Percentiles rank a stretch among this genome's conserved stretches.
Evolutionary conservation across 2,113 vertebrate species (phyloP).

Genomic region (Paramisgurnus dabryanus): DNA sequence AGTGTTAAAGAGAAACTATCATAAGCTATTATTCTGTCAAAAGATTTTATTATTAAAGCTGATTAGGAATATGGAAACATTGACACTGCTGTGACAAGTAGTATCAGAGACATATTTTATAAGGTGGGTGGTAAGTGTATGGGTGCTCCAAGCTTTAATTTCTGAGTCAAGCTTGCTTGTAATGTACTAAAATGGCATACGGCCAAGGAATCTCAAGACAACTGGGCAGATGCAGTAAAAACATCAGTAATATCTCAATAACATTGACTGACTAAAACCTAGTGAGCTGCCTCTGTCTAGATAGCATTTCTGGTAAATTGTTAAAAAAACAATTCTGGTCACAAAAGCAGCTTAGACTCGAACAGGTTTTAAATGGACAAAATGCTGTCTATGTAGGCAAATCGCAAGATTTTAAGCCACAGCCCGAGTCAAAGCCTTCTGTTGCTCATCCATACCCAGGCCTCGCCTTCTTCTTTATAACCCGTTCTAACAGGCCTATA

Average conservation of each 20-base stretch:
- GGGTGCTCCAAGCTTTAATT: neutral
- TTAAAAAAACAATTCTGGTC: too few species aligned
- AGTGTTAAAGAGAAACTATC: too few species aligned
- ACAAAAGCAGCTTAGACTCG: neutral
- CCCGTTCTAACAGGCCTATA: neutral
- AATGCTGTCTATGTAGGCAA: neutral
- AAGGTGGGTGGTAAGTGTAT: neutral
- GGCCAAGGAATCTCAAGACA: neutral
- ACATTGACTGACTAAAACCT: neutral
- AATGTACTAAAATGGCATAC: neutral
- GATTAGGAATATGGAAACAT: neutral
- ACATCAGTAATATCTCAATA: neutral
- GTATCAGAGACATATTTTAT: too few species aligned
- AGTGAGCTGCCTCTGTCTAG: neutral
- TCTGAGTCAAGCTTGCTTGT: too few species aligned
- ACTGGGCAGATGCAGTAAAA: constrained; percentile 6
- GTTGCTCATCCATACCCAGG: neutral
- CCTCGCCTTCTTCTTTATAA: neutral
- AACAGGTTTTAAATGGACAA: neutral
- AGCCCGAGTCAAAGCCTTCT: constrained; percentile 16
- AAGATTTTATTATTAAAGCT: neutral
- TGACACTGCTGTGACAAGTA: too few species aligned
- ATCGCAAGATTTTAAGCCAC: constrained; percentile 16
- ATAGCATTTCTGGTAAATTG: neutral
- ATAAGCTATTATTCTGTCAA: neutral